Conservation (phyloP, 2,113 vertebrate species). For the Loxodonta africana region DNA sequence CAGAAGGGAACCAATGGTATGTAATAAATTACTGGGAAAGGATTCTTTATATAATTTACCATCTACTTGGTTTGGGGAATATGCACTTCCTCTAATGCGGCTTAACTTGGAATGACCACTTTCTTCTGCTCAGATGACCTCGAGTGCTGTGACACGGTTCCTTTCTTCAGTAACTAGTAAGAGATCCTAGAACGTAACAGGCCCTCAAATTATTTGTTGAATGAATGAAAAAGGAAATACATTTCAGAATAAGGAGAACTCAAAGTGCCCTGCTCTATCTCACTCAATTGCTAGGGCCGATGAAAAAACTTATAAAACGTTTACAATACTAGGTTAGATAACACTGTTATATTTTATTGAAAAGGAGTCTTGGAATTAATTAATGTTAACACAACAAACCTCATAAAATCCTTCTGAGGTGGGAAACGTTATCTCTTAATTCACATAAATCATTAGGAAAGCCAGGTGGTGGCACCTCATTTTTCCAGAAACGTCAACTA, state of each 20-base stretch:
- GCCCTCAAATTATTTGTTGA: slow-evolving; percentile 8
- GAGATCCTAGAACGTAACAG: not conserved
- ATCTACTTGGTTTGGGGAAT: not conserved
- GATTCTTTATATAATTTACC: not conserved
- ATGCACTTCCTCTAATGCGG: not conserved
- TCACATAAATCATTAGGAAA: not conserved
- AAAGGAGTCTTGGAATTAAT: slow-evolving; percentile 5
- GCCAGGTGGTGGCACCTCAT: not conserved
- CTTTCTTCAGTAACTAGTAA: slow-evolving; percentile 40
- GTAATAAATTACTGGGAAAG: not conserved
- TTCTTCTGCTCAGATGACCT: slow-evolving; percentile 1
- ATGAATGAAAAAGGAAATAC: slow-evolving; percentile 29
- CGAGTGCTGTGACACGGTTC: not conserved
- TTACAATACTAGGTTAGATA: not conserved
- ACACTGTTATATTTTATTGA: slow-evolving; percentile 31
- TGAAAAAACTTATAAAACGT: slow-evolving; percentile 39
- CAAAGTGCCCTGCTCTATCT: not conserved
- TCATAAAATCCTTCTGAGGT: slow-evolving; percentile 30
- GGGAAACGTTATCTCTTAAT: not conserved
- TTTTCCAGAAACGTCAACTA: slow-evolving; percentile 25
- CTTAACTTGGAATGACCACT: slow-evolving; percentile 2
- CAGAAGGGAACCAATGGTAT: not conserved
- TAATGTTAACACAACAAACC: slow-evolving; percentile 24
- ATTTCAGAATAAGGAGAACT: slow-evolving; percentile 53
- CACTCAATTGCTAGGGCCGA: not conserved